These are phyloP conservation scores for Nerophis ophidion DNA, from an alignment of 2,113 vertebrate genomes.

Conservation along the genomic window DNA sequence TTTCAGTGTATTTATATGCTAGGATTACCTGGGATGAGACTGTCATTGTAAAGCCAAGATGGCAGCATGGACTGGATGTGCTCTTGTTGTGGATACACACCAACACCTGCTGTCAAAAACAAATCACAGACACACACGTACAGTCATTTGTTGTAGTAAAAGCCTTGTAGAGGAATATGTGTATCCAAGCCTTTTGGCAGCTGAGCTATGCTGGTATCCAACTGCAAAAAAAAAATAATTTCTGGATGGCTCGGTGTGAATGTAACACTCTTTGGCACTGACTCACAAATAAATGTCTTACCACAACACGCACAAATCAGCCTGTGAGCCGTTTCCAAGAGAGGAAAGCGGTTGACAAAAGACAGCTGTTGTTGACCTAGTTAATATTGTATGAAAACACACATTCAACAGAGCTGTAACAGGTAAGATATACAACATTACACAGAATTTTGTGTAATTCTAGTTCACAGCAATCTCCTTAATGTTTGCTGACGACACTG, in stretches of 20 bases:
- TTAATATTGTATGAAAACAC: neutral
- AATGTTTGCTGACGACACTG: conserved; percentile 26
- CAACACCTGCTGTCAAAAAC: conserved; percentile 75
- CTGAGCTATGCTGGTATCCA: conserved; percentile 34
- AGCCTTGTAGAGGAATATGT: conserved; percentile 20
- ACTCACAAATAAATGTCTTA: conserved; percentile 28
- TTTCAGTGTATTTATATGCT: neutral
- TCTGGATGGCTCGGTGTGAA: conserved; percentile 28
- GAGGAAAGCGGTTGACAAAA: conserved; percentile 14
- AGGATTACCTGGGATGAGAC: conserved; percentile 85
- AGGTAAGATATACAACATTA: neutral
- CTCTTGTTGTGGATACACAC: conserved; percentile 87
- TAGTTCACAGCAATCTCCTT: neutral
- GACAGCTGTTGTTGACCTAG: neutral
- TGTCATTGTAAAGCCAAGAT: conserved; percentile 93
- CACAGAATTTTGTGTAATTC: conserved; percentile 14
- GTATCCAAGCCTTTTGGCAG: conserved; percentile 43
- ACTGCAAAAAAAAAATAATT: conserved; percentile 27
- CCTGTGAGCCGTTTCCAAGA: conserved; percentile 25
- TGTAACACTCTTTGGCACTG: conserved; percentile 41
- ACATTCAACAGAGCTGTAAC: neutral
- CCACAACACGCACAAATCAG: conserved; percentile 39
- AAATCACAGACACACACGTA: conserved; percentile 22
- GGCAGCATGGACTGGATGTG: conserved; percentile 87
- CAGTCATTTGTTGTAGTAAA: conserved; percentile 21